Base-by-base conservation (phyloP, 2,888 invertebrate genomes). In the Lumbricus terrestris region DNA sequence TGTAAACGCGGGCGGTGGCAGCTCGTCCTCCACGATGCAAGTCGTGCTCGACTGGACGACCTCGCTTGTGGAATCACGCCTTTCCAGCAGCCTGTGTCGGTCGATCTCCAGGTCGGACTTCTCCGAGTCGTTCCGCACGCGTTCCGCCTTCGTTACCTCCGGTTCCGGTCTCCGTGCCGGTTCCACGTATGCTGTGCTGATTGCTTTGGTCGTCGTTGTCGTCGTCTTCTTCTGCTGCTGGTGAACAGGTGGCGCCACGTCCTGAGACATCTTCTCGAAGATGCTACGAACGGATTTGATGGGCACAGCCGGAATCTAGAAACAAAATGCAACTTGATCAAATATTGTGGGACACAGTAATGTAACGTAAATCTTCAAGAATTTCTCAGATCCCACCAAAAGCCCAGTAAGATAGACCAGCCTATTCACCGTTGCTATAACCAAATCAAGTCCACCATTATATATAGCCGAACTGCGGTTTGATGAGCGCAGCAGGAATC, bases 1-100 rank as follows among this genome's bases (percentile, higher is more conserved):
- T 13, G 92, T 90, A 37, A 91, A 90, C 88, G 90, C 90, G 8
- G 91, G 89, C 35, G 91, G 92, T 20, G 92, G 92, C 16, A 92
- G 90, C 54, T 92, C 92, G 11, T 91, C 91, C 16, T 90, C 92
- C 20, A 90, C 82, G 82, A 91, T 89, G 82, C 89, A 91, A 18
- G 88, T 89, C 33, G 88, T 89, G 35, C 90, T 90, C 37, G 89
- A 91, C 38, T 90, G 88, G 23, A 91, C 91, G 29, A 91, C 85
- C n/a, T 91, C 91, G 3, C 35, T 8, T 11, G 37, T 37, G 20
- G 85, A 85, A n/a, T 47, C 90, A 23, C 85, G 38, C 15, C 42
- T 88, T 15, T 40, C 88, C 34, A 29, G 29, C 88, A 38, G 13
- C 35, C 29, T 23, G 40, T 38, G 42, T 88, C 40, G 29, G 8